Conservation (phyloP, 2,888 invertebrate species). For the Lapara coniferarum region DNA sequence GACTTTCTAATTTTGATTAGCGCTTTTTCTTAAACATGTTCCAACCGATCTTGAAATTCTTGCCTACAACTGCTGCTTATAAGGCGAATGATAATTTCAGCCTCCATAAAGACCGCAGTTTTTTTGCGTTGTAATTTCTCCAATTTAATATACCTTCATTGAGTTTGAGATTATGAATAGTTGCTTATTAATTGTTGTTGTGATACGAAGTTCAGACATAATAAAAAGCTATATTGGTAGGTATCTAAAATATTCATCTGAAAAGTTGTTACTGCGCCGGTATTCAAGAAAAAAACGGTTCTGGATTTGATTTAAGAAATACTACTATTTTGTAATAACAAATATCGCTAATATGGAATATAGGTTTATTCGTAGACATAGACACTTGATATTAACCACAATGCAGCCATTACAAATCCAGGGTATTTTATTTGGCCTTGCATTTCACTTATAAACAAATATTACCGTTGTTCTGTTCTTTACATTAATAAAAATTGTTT, state of each 20-base stretch:
- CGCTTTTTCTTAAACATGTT: constrained; percentile 18
- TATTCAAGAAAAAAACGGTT: not conserved
- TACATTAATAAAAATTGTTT: constrained; percentile 9
- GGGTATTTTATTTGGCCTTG: not conserved
- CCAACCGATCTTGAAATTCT: constrained; percentile 9
- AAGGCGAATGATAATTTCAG: constrained; percentile 19
- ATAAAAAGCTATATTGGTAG: not conserved
- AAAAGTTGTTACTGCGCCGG: not conserved
- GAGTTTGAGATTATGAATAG: not conserved
- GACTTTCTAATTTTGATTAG: constrained; percentile 23
- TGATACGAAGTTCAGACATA: not conserved
- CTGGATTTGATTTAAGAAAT: no score
- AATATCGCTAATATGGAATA: no score
- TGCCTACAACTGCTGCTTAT: constrained; percentile 4
- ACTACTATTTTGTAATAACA: no score
- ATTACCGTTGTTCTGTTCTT: constrained; percentile 1
- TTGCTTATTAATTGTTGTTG: not conserved
- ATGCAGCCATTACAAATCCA: no score
- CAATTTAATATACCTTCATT: constrained; percentile 2
- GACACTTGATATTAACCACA: no score
- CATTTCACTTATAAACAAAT: not conserved
- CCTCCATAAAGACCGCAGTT: not conserved
- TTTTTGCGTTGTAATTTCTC: constrained; percentile 15
- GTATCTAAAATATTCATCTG: not conserved
- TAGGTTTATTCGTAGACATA: no score